Evolutionary conservation across 2,797 vertebrate genomes (phyloP).

Genomic region (Typhlichthys subterraneus): DNA sequence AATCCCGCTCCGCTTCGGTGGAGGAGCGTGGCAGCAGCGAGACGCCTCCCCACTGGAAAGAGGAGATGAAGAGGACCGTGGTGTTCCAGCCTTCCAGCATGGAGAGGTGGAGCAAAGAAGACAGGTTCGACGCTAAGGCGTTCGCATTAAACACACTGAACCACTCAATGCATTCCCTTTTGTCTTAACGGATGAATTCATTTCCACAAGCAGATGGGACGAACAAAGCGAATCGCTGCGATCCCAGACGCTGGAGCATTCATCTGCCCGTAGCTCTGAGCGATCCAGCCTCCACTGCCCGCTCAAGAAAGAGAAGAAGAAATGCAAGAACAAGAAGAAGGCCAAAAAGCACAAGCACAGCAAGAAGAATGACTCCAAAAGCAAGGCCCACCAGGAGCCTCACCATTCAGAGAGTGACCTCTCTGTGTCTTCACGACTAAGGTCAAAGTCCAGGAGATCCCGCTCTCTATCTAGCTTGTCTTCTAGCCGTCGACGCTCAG

Average conservation of each 20-base stretch:
- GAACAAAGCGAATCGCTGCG: slow-evolving; percentile 85
- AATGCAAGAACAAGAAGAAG: slow-evolving; percentile 91
- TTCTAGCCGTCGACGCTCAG: slow-evolving; percentile 74
- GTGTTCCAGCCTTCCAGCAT: slow-evolving; percentile 84
- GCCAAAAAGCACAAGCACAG: slow-evolving; percentile 88
- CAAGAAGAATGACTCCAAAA: slow-evolving; percentile 82
- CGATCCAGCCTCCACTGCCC: slow-evolving; percentile 77
- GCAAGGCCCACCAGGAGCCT: slow-evolving; percentile 50
- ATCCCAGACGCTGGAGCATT: slow-evolving; percentile 84
- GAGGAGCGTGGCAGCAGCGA: slow-evolving; percentile 89
- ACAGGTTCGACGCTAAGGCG: slow-evolving; percentile 82
- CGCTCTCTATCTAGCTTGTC: slow-evolving; percentile 80
- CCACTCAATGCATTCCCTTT: slow-evolving; percentile 37
- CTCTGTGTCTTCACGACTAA: slow-evolving; percentile 75
- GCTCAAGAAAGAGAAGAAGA: slow-evolving; percentile 89
- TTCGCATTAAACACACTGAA: neutral
- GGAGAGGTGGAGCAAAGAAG: slow-evolving; percentile 96
- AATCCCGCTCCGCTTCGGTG: slow-evolving; percentile 89
- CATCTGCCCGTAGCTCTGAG: slow-evolving; percentile 80
- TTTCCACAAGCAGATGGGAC: slow-evolving; percentile 87
- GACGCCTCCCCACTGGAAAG: slow-evolving; percentile 98
- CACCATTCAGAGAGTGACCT: slow-evolving; percentile 72
- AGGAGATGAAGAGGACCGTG: slow-evolving; percentile 93
- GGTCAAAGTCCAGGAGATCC: slow-evolving; percentile 76
- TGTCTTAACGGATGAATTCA: slow-evolving; percentile 73